Evolutionary conservation across 30 jellyfish, hydroid and myxozoan species (phyloP).

Genomic region (Hydractinia symbiolongicarpus): DNA sequence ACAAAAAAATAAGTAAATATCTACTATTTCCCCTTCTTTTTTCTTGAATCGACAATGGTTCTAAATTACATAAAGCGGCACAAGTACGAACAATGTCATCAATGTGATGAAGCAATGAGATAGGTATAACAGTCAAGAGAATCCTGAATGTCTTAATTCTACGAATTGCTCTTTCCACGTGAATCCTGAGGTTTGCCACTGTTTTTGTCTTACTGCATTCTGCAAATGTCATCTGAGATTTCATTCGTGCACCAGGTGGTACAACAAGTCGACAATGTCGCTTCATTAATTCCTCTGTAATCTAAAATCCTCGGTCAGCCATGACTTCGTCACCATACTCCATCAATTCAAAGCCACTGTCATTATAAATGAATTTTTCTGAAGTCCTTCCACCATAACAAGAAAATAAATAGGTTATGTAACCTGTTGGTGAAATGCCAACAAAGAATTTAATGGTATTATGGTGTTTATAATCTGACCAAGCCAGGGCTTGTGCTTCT

Average conservation of each 20-base stretch:
- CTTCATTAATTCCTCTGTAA: constrained; percentile 34
- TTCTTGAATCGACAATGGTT: too few species aligned
- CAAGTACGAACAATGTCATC: constrained; percentile 40
- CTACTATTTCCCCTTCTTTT: too few species aligned
- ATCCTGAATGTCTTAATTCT: too few species aligned
- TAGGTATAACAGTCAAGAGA: too few species aligned
- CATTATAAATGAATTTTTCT: constrained; percentile 37
- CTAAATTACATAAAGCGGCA: constrained; percentile 38
- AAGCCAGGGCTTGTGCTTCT: constrained; percentile 43
- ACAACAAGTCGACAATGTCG: constrained; percentile 33
- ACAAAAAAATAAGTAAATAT: too few species aligned
- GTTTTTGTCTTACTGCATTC: too few species aligned
- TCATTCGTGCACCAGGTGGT: constrained; percentile 54
- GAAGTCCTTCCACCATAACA: constrained; percentile 66
- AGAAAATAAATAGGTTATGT: constrained; percentile 32
- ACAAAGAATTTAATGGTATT: constrained; percentile 43
- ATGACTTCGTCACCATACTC: constrained; percentile 18
- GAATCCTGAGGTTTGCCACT: too few species aligned
- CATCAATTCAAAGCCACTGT: constrained; percentile 32
- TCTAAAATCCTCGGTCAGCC: too few species aligned
- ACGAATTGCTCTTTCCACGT: too few species aligned
- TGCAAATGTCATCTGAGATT: too few species aligned
- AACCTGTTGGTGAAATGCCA: constrained; percentile 46
- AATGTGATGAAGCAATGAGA: constrained; percentile 36
- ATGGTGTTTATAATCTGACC: constrained; percentile 57